Evolutionary conservation across 2,113 vertebrate species (phyloP).

Genomic region (Uria lomvia): DNA sequence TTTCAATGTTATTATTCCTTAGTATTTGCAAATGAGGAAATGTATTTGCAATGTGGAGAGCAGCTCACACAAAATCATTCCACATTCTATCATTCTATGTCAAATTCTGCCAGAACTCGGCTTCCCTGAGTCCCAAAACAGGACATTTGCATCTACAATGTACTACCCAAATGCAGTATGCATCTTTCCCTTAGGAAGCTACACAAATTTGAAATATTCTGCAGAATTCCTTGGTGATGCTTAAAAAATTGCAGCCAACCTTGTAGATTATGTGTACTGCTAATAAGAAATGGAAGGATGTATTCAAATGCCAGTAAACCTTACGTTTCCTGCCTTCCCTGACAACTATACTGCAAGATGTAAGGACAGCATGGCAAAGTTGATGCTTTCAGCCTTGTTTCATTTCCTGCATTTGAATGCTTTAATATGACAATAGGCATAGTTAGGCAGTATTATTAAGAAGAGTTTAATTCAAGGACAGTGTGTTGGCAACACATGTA

Average conservation of each 20-base stretch:
- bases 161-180: accelerated
- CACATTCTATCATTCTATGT: neutral
- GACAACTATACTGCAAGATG: neutral
- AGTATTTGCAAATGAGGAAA: neutral
- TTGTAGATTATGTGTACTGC: neutral
- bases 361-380: neutral
- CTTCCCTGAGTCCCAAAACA: neutral
- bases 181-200: neutral
- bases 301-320: neutral
- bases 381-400: neutral
- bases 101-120: neutral
- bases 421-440: neutral
- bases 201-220: neutral
- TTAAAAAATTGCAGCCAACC: neutral
- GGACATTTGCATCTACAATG: no score
- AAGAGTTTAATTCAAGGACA: neutral
- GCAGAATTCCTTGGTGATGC: neutral
- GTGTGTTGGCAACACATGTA: accelerated
- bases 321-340: neutral
- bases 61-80: neutral
- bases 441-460: neutral
- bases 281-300: neutral
- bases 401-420: neutral
- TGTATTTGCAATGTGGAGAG: neutral
- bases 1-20: neutral